Evolutionary conservation across 2,888 invertebrate genomes (phyloP), one percentile per base, ranked within the genome.

Genomic region (Drosophila ochracea): DNA sequence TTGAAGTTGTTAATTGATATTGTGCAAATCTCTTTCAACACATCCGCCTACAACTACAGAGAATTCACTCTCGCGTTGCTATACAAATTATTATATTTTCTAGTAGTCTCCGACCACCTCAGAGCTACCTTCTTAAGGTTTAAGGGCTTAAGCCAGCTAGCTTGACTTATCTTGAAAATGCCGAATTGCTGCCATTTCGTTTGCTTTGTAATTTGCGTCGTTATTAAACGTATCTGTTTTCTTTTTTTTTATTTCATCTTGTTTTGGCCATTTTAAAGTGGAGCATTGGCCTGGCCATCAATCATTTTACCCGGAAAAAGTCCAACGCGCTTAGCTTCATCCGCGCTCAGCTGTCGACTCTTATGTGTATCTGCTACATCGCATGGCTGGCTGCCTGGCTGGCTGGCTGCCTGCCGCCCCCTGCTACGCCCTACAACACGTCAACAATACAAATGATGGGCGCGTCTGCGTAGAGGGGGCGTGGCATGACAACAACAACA

Each of bases 371-470:
- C 86, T 71, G 78, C 60, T 72, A 41, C 78, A 83, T 85, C 78
- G 76, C 64, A 76, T 76, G 69, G 64, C 78, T 28, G 78, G 54
- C 67, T 65, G 73, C 53, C 37, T 37, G 58, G 2, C 41, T 21
- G 41, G 3, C 52, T 31, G 31, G 9, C 9, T 52, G 11, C 25
- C 39, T 61, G 41, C 52, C 62, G 33, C 50, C 47, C n/a, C 60
- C 33, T 11, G 50, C 30, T 49, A 54, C 69, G 37, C 62, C 43
- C 35, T 49, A 28, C 67, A 71, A 63, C 85, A 83, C 89, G 89
- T 86, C 89, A 86, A 89, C 89, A 86, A 86, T 86, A 86, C 85
- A 86, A 86, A 86, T 86, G 85, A 86, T 89, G 89, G 89, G 85
- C 82, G 80, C 84, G 72, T 69, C 60, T 63, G 65, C 55, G 59